These are phyloP conservation scores for Artemia sinica DNA, from an alignment of 2,888 invertebrate species.

Conservation along the genomic window DNA sequence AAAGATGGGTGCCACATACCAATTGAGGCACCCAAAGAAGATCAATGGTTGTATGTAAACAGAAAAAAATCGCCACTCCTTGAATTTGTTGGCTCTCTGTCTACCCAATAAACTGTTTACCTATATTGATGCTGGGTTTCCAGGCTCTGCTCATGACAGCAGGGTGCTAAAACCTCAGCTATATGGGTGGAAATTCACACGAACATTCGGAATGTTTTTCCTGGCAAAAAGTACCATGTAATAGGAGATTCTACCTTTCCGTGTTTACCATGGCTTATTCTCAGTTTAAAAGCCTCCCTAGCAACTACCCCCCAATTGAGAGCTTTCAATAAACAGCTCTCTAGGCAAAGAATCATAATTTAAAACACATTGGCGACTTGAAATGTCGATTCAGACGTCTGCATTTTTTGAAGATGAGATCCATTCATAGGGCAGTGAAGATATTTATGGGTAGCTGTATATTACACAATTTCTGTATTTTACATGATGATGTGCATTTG, in stretches of 20 bases:
- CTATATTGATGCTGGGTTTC: conserved; percentile 9
- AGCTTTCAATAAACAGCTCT: background rate
- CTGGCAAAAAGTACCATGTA: background rate
- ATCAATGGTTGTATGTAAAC: background rate
- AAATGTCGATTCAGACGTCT: conserved; percentile 7
- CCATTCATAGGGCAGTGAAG: background rate
- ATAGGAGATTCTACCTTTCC: conserved; percentile 14
- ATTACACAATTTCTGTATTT: conserved; percentile 15
- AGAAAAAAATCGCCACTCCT: background rate
- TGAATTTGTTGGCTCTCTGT: background rate
- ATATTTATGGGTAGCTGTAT: conserved; percentile 1
- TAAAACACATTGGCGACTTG: conserved; percentile 12
- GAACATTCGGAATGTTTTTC: background rate
- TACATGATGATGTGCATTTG: background rate
- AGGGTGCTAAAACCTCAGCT: background rate
- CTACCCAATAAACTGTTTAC: conserved; percentile 9
- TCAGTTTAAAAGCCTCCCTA: background rate
- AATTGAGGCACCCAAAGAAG: background rate
- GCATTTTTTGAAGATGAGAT: background rate
- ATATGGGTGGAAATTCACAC: background rate
- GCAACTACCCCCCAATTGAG: background rate
- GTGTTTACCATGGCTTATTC: conserved; percentile 6
- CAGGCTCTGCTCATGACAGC: conserved; percentile 8
- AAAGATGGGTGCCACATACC: background rate
- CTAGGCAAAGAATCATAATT: background rate